A percentile compares a stretch with the other conserved stretches of the same genome.
Evolutionary conservation across 2,113 vertebrate species (phyloP).

Genomic region (Muscicapa adusta): DNA sequence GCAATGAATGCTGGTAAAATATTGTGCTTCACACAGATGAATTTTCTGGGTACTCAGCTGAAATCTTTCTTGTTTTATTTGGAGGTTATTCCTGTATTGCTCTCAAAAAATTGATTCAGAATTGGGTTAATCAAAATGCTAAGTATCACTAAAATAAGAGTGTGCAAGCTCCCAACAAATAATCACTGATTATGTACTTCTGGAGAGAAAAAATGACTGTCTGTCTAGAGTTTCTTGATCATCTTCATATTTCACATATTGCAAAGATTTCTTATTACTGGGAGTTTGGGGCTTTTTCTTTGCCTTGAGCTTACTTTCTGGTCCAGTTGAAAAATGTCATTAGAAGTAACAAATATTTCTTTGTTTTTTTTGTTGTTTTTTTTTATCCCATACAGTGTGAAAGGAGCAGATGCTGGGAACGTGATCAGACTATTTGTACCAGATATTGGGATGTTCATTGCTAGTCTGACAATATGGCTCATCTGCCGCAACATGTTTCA

Average conservation of each 20-base stretch:
- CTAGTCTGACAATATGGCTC: conserved; percentile 88
- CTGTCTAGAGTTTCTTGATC: background rate
- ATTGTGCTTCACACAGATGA: background rate
- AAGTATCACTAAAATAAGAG: background rate
- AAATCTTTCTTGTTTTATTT: background rate
- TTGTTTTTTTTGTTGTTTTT: background rate
- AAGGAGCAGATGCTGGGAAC: conserved; percentile 91
- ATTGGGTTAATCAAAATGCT: background rate
- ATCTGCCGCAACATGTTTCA: conserved; percentile 89
- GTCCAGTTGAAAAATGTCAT: background rate
- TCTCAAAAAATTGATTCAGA: background rate
- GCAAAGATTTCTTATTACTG: background rate
- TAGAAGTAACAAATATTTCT: conserved; percentile 25
- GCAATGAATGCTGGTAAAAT: background rate
- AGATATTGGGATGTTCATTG: conserved; percentile 94
- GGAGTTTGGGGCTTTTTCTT: background rate
- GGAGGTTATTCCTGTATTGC: background rate
- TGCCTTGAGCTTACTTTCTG: background rate
- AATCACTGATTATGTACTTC: background rate
- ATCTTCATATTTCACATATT: background rate
- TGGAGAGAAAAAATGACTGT: background rate
- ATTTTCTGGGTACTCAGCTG: background rate
- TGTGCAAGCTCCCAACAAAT: background rate
- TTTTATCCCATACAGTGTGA: conserved; percentile 77
- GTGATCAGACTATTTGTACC: conserved; percentile 93